phyloP scores from a whole-genome alignment of 2,113 vertebrate genomes.

The Phaethornis superciliosus region DNA sequence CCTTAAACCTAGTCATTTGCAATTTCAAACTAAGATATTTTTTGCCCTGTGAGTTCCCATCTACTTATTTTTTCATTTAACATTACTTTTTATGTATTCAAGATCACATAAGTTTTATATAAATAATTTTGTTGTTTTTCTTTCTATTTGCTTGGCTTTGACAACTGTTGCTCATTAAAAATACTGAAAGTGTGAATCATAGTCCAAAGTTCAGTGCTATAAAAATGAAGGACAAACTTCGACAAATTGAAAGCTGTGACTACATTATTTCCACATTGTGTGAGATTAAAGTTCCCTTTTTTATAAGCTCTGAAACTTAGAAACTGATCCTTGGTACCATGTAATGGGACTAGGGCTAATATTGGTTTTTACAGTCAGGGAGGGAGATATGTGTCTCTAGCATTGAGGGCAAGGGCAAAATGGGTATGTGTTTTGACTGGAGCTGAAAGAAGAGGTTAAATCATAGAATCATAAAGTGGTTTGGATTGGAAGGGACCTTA shows the following conservation, averaged over 20 bases:
- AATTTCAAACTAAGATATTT: not conserved
- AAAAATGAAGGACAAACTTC: not conserved
- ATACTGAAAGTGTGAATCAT: not conserved
- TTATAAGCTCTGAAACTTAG: not conserved
- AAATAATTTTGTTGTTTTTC: rapidly evolving
- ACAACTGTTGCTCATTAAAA: not conserved
- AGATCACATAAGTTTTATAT: not conserved
- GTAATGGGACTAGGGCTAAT: not conserved
- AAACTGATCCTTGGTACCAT: not conserved
- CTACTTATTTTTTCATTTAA: not conserved
- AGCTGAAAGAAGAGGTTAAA: not conserved
- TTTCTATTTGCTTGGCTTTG: not conserved
- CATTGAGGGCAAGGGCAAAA: not conserved
- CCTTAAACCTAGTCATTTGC: not conserved
- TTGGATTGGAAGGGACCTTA: too few species aligned
- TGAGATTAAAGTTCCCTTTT: not conserved
- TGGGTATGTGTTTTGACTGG: not conserved
- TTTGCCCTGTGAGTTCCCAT: not conserved
- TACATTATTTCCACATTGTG: not conserved
- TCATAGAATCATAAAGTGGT: too few species aligned
- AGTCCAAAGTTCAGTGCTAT: not conserved
- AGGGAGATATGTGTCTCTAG: not conserved
- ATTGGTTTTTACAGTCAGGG: not conserved
- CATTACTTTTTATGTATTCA: not conserved
- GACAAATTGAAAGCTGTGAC: not conserved